These are phyloP conservation scores for Dysidea cf. avara DNA, from an alignment of 37 sponge, comb jelly and placozoan species.

Conservation along the genomic window DNA sequence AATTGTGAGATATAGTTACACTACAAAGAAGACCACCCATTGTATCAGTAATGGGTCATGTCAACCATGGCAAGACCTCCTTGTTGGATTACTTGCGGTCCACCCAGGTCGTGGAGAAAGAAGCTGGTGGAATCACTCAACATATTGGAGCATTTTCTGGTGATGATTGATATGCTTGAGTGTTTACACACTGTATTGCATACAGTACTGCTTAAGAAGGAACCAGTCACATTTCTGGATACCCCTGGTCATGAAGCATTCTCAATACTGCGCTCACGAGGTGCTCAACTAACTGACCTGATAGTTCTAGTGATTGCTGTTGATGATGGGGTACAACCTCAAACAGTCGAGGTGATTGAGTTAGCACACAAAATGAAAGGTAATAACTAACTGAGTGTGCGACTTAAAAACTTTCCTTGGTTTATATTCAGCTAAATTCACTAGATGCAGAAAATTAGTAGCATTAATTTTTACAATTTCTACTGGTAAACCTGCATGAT, in stretches of 20 bases:
- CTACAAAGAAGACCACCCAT: constrained; percentile 74
- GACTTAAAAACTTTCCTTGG: too few species aligned
- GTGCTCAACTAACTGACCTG: constrained; percentile 82
- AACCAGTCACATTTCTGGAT: constrained; percentile 87
- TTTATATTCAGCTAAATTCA: too few species aligned
- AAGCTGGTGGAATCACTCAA: constrained; percentile 97
- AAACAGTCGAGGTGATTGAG: constrained; percentile 85
- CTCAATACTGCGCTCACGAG: constrained; percentile 79
- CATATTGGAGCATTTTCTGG: constrained; percentile 95
- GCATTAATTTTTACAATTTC: too few species aligned
- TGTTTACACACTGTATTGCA: background rate
- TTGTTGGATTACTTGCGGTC: constrained; percentile 82
- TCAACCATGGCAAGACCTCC: constrained; percentile 98
- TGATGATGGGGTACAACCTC: constrained; percentile 89
- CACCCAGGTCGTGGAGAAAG: constrained; percentile 78
- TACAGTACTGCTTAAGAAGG: background rate
- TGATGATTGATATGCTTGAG: constrained; percentile 7
- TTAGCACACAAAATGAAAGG: constrained; percentile 61
- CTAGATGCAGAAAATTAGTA: too few species aligned
- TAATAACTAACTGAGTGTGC: too few species aligned
- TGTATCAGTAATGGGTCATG: constrained; percentile 94
- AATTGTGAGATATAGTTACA: background rate
- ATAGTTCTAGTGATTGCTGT: constrained; percentile 93
- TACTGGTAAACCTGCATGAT: too few species aligned
- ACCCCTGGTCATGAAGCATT: constrained; percentile 99